Evolutionary conservation across 2,888 invertebrate genomes (phyloP).

Genomic region (Dinocampus coccinellae): DNA sequence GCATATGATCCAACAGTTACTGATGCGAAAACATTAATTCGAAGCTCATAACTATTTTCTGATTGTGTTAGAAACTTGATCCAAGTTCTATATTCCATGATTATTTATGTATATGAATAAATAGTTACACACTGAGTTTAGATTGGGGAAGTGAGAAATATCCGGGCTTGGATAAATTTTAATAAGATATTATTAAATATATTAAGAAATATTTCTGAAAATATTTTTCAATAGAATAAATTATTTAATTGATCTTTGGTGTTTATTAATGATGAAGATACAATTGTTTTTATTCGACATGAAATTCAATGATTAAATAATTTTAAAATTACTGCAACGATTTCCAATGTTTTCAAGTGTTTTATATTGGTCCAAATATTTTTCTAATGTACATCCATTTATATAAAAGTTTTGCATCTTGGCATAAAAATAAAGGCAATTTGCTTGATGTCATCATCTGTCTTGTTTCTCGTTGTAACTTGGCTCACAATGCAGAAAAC

Average conservation of each 20-base stretch:
- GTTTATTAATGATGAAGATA: no score
- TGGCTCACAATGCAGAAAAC: not conserved
- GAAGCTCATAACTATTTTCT: not conserved
- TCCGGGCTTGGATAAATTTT: no score
- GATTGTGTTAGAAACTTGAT: not conserved
- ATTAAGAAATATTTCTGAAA: no score
- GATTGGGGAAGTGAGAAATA: no score
- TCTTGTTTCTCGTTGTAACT: not conserved
- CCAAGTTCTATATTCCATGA: not conserved
- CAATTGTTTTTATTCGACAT: no score
- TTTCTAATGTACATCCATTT: not conserved
- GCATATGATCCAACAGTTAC: slow-evolving; percentile 1
- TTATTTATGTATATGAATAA: not conserved
- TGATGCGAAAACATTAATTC: not conserved
- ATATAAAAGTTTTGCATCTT: not conserved
- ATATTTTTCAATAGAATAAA: no score
- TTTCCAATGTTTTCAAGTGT: not conserved
- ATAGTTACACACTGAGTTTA: no score
- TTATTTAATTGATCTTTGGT: no score
- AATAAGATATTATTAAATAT: no score
- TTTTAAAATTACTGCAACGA: no score
- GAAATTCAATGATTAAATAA: no score
- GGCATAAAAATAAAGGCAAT: slow-evolving; percentile 10
- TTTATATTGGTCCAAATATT: not conserved
- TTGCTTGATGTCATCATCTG: slow-evolving; percentile 10